phyloP scores from a whole-genome alignment of 2,888 invertebrate genomes.

The Lochmaea crataegi region DNA sequence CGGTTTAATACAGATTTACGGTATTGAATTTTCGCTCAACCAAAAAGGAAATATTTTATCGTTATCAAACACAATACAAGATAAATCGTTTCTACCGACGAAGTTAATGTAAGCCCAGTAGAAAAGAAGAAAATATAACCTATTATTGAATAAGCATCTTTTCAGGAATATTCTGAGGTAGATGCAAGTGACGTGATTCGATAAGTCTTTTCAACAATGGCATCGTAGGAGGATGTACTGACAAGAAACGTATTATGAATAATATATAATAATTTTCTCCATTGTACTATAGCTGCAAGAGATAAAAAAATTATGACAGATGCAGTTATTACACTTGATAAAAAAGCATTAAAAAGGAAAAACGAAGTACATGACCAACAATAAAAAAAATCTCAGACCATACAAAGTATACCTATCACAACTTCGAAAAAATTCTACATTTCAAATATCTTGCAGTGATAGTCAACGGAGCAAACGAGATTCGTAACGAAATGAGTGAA shows the following conservation, averaged over 20 bases:
- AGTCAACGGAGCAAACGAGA: too few species aligned
- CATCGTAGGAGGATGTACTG: neutral
- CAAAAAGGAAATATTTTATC: constrained; percentile 26
- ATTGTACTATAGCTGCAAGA: too few species aligned
- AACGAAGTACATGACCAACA: too few species aligned
- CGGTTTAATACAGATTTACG: constrained; percentile 12
- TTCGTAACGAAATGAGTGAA: too few species aligned
- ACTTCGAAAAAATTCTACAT: too few species aligned
- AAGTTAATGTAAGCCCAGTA: constrained; percentile 23
- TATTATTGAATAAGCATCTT: constrained; percentile 22
- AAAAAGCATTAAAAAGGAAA: too few species aligned
- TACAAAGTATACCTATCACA: too few species aligned
- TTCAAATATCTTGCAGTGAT: too few species aligned
- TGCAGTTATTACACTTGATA: too few species aligned
- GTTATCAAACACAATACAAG: constrained; percentile 29
- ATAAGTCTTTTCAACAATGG: neutral
- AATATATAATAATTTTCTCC: too few species aligned
- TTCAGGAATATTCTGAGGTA: neutral
- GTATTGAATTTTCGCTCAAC: constrained; percentile 16
- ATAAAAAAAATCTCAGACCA: too few species aligned
- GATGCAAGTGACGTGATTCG: neutral
- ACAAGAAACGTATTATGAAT: neutral
- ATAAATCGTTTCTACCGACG: constrained; percentile 22
- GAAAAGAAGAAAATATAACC: constrained; percentile 24
- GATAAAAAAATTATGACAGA: too few species aligned